Base-by-base conservation (phyloP, 2,888 invertebrate species). In the Harmothoe impar region DNA sequence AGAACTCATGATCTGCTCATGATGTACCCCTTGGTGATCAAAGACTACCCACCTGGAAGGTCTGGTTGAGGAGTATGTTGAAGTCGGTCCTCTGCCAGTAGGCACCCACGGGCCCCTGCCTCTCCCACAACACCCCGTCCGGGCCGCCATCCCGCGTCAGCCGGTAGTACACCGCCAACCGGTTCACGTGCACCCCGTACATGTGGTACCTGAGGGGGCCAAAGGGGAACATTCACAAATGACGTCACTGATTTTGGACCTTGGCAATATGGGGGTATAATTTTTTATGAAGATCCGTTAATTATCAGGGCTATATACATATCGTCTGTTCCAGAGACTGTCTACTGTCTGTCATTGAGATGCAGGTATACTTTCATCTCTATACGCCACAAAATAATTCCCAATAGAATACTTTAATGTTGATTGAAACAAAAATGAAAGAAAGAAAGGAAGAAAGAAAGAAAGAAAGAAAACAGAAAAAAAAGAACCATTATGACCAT, bases 31-130 rank as follows among this genome's bases (percentile, higher is more conserved):
- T 43, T 43, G 43, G 10, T 43, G 5, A 43, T 43, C 43, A 43
- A 43, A 43, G 43, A 3, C 3, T 1, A 62, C 62, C 62, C 20
- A 62, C 78, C 78, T 78, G 78, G 17, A 78, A 78, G n/a, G 33
- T 84, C 15, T 35, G 17, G n/a, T 51, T 84, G 43, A 84, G 43
- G n/a, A 56, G 29, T n/a, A 95, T 86, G 29, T 92, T 90, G 7
- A 95, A 91, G 43, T 93, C 93, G 33, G 91, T 91, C 89, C 94
- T 92, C 86, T 92, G 93, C 93, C 94, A 95, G 92, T 93, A 94
- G 86, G 94, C 93, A 23, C 94, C 94, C 17, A 68, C 43, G 17
- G 72, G 51, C 3, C 92, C 92, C 20, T 72, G 62, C 5, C 52
- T 10, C 20, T 72, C n/a, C 91, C 89, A 91, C 94, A 94, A 81